Base-by-base conservation (phyloP, 2,888 invertebrate species). In the Hydrotaea diabolus region DNA sequence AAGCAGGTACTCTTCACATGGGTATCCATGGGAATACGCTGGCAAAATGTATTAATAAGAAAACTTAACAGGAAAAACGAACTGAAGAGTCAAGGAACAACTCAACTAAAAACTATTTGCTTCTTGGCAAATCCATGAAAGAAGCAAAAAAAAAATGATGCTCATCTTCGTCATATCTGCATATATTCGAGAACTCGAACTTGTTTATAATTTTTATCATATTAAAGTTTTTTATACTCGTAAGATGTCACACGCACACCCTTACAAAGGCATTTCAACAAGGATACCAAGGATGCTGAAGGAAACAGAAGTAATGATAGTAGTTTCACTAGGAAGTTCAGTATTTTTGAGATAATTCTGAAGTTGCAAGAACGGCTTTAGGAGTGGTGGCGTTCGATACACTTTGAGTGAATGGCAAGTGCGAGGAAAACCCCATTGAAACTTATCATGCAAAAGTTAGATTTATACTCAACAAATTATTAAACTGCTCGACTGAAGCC, bases 401-500 rank as follows among this genome's bases (percentile, higher is more conserved):
- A n/a, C 31, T 31, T 31, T 7, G 31, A 31, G 31, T 31, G n/a
- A 49, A 49, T 49, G 7, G n/a, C n/a, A 49, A 49, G n/a, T 4
- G n/a, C n/a, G 49, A n/a, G n/a, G 49, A 9, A n/a, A 49, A 49
- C 49, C 15, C n/a, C 49, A n/a, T 49, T n/a, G 9, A 49, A 49
- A 49, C n/a, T 49, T 49, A 15, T 49, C 49, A n/a, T n/a, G n/a
- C 49, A 49, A 15, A 49, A 83, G 39, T 80, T 83, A n/a, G 49
- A 77, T 62, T 74, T 77, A 53, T 49, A 77, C 76, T 66, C 73
- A 13, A 13, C 49, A 13, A 49, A 77, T 49, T 80, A 74, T 77
- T 74, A 72, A 76, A 72, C 39, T 11, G 49, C n/a, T 49, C n/a
- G n/a, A n/a, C n/a, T n/a, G n/a, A n/a, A n/a, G n/a, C n/a, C n/a